Base-by-base conservation (phyloP, 92 coral and sea anemone genomes). In the Porites rus region DNA sequence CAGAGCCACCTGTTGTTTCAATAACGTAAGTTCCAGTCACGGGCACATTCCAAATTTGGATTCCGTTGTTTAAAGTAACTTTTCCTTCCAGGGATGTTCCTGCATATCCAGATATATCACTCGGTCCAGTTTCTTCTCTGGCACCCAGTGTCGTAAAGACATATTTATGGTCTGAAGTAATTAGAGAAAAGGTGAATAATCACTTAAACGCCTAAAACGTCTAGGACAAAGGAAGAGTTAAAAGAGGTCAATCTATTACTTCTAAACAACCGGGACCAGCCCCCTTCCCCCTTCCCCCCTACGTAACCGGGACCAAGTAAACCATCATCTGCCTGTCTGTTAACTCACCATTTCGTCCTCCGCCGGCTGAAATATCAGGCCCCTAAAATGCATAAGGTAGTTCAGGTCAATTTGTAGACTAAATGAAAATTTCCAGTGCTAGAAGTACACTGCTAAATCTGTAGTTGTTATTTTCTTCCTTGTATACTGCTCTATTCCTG, bases 41-140 rank as follows among this genome's bases (percentile, higher is more conserved):
- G 72, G 96, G 98, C 12, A 96, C 98, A 63, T 83, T 86, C 99
- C 99, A 96, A 11, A 85, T 31, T 88, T 96, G 99, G 77, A 89
- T 94, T 10, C 98, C 98, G 17, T 56, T 61, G 63, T 84, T 59
- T 69, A 96, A 78, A 20, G 68, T 65, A 20, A 96, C 96, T n/a
- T 65, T 69, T 13, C 85, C 91, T 71, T 89, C 95, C 20, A 94
- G 87, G 38, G 84, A 61, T 1, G 99, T 94, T 9, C 90, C 95
- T 0, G 2, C 67, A 81, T 96, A 96, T 13, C 91, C 94, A 6
- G 62, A 25, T 62, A 92, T 75, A 25, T 68, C 61, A 38, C 75
- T 85, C 10, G 99, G 99, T 1, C 98, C 99, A 65, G 25, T 73
- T 14, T 54, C 51, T 56, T 94, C 98, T 50, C 51, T 65, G 28